Base-by-base conservation (phyloP, 2,113 vertebrate genomes). In the Serinus canaria region DNA sequence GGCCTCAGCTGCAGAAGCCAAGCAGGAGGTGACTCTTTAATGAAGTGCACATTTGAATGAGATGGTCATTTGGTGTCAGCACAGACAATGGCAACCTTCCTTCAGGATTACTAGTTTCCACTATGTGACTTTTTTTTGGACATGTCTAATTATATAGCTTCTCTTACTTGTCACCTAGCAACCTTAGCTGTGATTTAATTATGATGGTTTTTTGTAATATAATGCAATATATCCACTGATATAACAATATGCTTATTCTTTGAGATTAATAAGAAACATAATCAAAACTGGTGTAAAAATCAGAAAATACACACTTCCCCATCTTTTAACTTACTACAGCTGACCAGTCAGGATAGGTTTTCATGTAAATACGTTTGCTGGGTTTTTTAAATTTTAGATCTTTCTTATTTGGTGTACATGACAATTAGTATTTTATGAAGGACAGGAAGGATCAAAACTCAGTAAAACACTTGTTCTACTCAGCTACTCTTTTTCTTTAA, bases 151-250 rank as follows among this genome's bases (percentile, higher is more conserved):
- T 92, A 97, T 35, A 90, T 15, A 39, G n/a, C 50, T 92, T 80
- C 92, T 90, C 67, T 86, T 88, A 90, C 50, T 35, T 90, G 76
- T 93, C 94, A 96, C 86, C 47, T 77, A 92, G 90, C 63, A 96
- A 95, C 79, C 64, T 86, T 14, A 80, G 75, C 59, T 80, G 50
- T 58, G 46, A 92, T 86, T 94, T 80, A 85, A 95, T 92, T 79
- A 68, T 6, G 24, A 24, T 23, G 5, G 5, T 0, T 53, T 55
- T 12, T 43, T 43, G 41, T 16, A 43, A 43, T 43, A 43, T 41
- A 41, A 41, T 43, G 41, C 7, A 43, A 43, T 43, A 43, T 16
- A 76, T 33, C 41, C 62, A 41, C 44, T 87, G 58, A 78, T 16
- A 49, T 56, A 85, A 81, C 21, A 68, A 68, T 49, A 82, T 41